phyloP scores from a whole-genome alignment of 2,113 vertebrate species.

The Syngnathus scovelli region DNA sequence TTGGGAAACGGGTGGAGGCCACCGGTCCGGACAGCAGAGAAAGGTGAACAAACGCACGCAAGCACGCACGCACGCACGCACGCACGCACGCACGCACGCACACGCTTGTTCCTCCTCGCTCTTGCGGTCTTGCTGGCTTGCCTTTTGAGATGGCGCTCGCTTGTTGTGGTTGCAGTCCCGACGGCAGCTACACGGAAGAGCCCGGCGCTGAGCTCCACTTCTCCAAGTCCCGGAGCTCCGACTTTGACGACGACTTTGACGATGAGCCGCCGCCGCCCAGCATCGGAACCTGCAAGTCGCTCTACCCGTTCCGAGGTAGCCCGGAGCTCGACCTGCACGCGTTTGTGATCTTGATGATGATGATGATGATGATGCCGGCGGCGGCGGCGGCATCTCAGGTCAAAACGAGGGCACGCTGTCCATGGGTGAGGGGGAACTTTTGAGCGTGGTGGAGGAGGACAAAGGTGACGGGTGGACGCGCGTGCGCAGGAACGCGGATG shows the following conservation, averaged over 20 bases:
- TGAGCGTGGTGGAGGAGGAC: conserved; percentile 95
- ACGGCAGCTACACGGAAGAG: conserved; percentile 98
- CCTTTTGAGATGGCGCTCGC: background rate
- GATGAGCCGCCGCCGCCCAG: conserved; percentile 90
- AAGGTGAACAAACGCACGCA: too few species aligned
- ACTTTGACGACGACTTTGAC: conserved; percentile 94
- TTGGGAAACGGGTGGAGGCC: conserved; percentile 12
- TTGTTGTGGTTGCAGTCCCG: conserved; percentile 76
- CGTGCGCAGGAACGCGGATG: conserved; percentile 85
- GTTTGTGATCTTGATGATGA: background rate
- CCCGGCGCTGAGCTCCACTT: conserved; percentile 84
- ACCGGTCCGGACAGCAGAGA: conserved; percentile 77
- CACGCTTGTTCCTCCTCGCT: background rate
- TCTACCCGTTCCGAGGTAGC: conserved; percentile 89
- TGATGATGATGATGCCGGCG: background rate
- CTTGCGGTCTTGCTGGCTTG: background rate
- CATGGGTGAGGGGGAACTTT: conserved; percentile 85
- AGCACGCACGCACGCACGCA: too few species aligned
- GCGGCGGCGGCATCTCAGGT: conserved; percentile 66
- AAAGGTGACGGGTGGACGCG: conserved; percentile 96
- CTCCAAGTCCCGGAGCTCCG: conserved; percentile 78
- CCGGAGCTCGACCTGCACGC: background rate
- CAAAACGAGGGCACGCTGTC: conserved; percentile 97
- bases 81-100: too few species aligned
- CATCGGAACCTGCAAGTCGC: conserved; percentile 92